Conservation (phyloP, 2,888 invertebrate species). For the Agrochola litura region DNA sequence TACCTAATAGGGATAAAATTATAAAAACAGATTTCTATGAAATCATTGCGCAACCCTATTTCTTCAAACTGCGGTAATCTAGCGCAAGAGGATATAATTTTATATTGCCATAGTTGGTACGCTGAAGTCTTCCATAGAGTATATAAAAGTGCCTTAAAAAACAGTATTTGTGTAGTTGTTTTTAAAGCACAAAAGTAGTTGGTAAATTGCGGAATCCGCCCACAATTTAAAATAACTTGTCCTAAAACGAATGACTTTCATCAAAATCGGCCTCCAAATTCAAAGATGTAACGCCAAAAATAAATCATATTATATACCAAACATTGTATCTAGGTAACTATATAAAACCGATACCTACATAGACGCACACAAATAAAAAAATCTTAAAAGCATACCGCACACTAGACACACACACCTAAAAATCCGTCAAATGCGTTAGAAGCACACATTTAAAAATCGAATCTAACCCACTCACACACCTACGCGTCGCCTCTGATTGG, state of each 20-base stretch:
- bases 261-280: constrained; percentile 58
- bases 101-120: neutral
- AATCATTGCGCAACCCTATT: neutral
- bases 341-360: constrained; percentile 47
- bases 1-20: neutral
- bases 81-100: neutral
- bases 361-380: constrained; percentile 53
- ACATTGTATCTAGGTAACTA: constrained; percentile 36
- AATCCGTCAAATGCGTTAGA: constrained; percentile 59
- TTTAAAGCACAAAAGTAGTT: neutral
- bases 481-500: constrained; percentile 75
- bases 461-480: constrained; percentile 74
- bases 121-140: neutral
- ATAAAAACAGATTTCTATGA: neutral
- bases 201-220: neutral
- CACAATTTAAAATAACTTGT: constrained; percentile 8
- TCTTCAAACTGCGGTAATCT: neutral
- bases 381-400: constrained; percentile 41
- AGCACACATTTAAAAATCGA: constrained; percentile 67
- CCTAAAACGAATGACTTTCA: constrained; percentile 36
- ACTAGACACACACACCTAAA: constrained; percentile 61
- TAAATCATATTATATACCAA: constrained; percentile 49
- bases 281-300: constrained; percentile 54
- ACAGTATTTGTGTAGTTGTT: neutral
- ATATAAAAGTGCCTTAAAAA: neutral